Conservation (phyloP, 2,888 invertebrate species). For the Theretra japonica region DNA sequence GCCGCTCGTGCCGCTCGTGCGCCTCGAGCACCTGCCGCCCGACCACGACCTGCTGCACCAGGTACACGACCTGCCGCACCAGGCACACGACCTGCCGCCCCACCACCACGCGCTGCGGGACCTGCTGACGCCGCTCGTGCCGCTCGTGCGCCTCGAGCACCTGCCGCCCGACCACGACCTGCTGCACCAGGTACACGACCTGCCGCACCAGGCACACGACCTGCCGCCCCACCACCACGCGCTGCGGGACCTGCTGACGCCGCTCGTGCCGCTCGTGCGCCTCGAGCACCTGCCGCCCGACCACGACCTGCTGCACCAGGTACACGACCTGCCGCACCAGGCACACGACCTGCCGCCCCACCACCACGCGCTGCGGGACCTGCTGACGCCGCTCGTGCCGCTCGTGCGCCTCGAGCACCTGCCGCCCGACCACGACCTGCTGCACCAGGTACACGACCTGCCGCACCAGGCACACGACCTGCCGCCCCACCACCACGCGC, state of each 20-base stretch:
- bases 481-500: slow-evolving; percentile 70
- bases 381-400: neutral
- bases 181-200: neutral
- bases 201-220: too few relatives aligned
- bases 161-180: slow-evolving; percentile 58
- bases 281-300: too few relatives aligned
- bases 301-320: too few relatives aligned
- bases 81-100: slow-evolving; percentile 48
- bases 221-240: too few relatives aligned
- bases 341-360: slow-evolving; percentile 68
- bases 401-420: too few relatives aligned
- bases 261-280: too few relatives aligned
- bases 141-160: too few relatives aligned
- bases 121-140: too few relatives aligned
- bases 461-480: slow-evolving; percentile 63
- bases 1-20: slow-evolving; percentile 25
- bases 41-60: slow-evolving; percentile 27
- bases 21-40: slow-evolving; percentile 28
- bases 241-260: too few relatives aligned
- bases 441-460: neutral
- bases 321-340: too few relatives aligned
- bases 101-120: slow-evolving; percentile 58
- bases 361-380: slow-evolving; percentile 49
- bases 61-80: slow-evolving; percentile 50
- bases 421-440: slow-evolving; percentile 46